A percentile compares a stretch with the other conserved stretches of the same genome.
Conservation (phyloP, 2,888 invertebrate species). For the Chaitophorus viminalis region DNA sequence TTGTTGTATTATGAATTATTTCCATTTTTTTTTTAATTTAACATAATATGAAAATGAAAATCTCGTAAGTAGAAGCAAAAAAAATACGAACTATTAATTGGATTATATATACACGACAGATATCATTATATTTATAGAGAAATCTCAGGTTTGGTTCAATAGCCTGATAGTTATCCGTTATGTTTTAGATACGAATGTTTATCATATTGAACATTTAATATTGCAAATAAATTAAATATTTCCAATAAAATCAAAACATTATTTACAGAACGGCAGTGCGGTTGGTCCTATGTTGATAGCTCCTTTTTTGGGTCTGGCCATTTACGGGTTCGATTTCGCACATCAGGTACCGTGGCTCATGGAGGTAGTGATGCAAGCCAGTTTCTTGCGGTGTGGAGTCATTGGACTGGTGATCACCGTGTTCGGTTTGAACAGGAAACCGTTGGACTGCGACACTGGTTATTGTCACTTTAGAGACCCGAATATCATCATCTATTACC, state of each 20-base stretch:
- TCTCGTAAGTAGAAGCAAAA: no score
- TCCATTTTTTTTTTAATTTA: no score
- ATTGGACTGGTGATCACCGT: conserved; percentile 74
- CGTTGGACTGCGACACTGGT: conserved; percentile 72
- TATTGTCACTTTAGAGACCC: conserved; percentile 78
- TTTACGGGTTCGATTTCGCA: conserved; percentile 79
- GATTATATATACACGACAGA: no score
- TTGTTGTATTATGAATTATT: no score
- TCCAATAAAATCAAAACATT: background rate
- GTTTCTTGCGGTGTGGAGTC: conserved; percentile 75
- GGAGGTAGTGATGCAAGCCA: conserved; percentile 74
- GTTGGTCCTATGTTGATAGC: conserved; percentile 76
- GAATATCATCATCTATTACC: conserved; percentile 72
- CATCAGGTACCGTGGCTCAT: conserved; percentile 73
- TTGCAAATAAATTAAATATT: background rate
- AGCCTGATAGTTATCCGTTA: no score
- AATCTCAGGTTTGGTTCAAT: background rate
- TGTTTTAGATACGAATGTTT: no score
- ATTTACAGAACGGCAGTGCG: conserved; percentile 74
- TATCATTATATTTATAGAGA: background rate
- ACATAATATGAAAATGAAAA: no score
- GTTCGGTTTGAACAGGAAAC: conserved; percentile 73
- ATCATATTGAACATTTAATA: no score
- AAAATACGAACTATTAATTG: no score
- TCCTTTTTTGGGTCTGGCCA: conserved; percentile 75